Evolutionary conservation across 2,888 invertebrate species (phyloP).

Genomic region (Mallateleia sp.): DNA sequence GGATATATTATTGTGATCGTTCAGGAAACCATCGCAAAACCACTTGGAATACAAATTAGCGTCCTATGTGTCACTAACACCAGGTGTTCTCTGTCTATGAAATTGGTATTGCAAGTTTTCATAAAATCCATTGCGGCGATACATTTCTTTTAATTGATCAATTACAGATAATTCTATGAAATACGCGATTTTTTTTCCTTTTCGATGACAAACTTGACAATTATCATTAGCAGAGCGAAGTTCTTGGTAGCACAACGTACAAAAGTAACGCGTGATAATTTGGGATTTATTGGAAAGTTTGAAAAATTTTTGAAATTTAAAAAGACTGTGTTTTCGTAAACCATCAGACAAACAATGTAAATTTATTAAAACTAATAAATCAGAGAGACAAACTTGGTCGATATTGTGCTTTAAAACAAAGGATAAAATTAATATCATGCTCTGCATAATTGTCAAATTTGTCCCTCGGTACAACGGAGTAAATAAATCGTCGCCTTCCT

Average conservation of each 20-base stretch:
- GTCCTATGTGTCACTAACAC: constrained; percentile 60
- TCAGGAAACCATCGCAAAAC: constrained; percentile 67
- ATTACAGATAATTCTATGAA: constrained; percentile 36
- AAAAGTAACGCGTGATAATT: background rate
- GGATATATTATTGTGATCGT: constrained; percentile 59
- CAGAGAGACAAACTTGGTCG: background rate
- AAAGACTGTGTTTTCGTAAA: background rate
- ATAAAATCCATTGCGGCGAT: constrained; percentile 26
- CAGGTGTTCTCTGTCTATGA: constrained; percentile 21
- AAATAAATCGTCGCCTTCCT: background rate
- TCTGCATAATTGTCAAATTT: constrained; percentile 42
- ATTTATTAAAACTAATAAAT: constrained; percentile 3
- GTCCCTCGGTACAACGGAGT: constrained; percentile 25
- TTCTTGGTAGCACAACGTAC: background rate
- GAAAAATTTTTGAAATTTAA: background rate
- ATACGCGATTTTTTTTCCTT: constrained; percentile 29
- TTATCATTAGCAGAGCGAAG: background rate
- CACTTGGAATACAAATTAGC: constrained; percentile 39
- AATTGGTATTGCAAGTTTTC: constrained; percentile 49
- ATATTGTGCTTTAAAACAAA: constrained; percentile 5
- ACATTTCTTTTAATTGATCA: constrained; percentile 56
- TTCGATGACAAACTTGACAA: background rate
- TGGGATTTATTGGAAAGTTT: background rate
- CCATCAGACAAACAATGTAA: background rate
- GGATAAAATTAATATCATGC: constrained; percentile 48